Percentiles rank a stretch among this genome's conserved stretches.
phyloP scores from a whole-genome alignment of 2,797 vertebrate species.

The Salmo trutta region DNA sequence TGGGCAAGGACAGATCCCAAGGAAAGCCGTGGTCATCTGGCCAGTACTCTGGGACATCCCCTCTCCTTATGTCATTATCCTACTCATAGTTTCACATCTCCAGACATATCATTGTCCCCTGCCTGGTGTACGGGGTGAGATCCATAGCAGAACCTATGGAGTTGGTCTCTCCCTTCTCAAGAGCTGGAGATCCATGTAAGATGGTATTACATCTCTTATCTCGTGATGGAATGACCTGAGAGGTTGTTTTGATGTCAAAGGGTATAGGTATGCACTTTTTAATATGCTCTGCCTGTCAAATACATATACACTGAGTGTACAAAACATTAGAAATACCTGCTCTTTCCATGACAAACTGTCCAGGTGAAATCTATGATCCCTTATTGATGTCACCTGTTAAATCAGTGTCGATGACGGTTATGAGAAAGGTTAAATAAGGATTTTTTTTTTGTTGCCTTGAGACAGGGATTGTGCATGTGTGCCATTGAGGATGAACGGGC shows the following conservation, averaged over 20 bases:
- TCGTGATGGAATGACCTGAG: not conserved
- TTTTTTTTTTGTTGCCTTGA: too few relatives aligned
- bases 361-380: too few relatives aligned
- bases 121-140: not conserved
- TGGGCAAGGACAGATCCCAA: not conserved
- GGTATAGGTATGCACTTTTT: not conserved
- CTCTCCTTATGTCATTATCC: not conserved
- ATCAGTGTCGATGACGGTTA: too few relatives aligned
- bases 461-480: too few relatives aligned
- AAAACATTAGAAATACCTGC: too few relatives aligned
- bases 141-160: not conserved
- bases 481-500: too few relatives aligned
- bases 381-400: too few relatives aligned
- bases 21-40: not conserved
- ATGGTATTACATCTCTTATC: not conserved
- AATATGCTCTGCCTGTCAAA: not conserved
- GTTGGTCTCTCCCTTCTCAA: not conserved
- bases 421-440: too few relatives aligned
- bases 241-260: not conserved
- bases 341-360: too few relatives aligned
- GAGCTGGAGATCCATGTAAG: not conserved
- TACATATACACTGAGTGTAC: too few relatives aligned
- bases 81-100: not conserved
- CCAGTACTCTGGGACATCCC: not conserved
- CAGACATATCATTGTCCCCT: not conserved